A percentile compares a stretch with the other conserved stretches of the same genome.
Evolutionary conservation across 2,113 vertebrate species (phyloP).

Genomic region (Chaetodon trifascialis): DNA sequence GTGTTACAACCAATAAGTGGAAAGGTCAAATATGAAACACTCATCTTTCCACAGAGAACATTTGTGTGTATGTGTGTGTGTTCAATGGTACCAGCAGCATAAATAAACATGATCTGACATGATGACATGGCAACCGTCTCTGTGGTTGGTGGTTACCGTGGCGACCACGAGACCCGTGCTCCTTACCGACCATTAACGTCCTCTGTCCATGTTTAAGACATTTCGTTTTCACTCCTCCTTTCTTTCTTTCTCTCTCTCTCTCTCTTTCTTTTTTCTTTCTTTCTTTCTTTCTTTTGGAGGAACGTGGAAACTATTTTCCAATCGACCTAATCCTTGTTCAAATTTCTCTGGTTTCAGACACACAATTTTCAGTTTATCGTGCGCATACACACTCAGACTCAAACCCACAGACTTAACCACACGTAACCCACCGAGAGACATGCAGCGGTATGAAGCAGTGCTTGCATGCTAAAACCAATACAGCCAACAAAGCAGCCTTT

Average conservation of each 20-base stretch:
- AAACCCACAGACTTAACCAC: background rate
- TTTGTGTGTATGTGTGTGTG: constrained; percentile 35
- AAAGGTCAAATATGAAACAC: constrained; percentile 35
- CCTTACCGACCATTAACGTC: constrained; percentile 45
- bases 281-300: background rate
- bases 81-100: constrained; percentile 35
- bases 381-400: background rate
- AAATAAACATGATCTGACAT: constrained; percentile 62
- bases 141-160: constrained; percentile 55
- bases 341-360: constrained; percentile 6
- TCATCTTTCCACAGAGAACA: constrained; percentile 24
- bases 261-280: background rate
- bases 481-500: background rate
- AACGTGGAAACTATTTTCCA: constrained; percentile 32
- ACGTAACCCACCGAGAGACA: background rate
- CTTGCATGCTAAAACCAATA: background rate
- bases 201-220: background rate
- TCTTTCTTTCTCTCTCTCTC: background rate
- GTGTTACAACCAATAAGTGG: constrained; percentile 4
- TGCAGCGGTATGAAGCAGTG: background rate
- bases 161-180: constrained; percentile 38
- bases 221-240: background rate
- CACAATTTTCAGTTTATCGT: background rate
- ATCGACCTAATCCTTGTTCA: constrained; percentile 13
- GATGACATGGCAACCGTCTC: constrained; percentile 57